Conservation (phyloP, 2,797 vertebrate species). For the Fratercula arctica region DNA sequence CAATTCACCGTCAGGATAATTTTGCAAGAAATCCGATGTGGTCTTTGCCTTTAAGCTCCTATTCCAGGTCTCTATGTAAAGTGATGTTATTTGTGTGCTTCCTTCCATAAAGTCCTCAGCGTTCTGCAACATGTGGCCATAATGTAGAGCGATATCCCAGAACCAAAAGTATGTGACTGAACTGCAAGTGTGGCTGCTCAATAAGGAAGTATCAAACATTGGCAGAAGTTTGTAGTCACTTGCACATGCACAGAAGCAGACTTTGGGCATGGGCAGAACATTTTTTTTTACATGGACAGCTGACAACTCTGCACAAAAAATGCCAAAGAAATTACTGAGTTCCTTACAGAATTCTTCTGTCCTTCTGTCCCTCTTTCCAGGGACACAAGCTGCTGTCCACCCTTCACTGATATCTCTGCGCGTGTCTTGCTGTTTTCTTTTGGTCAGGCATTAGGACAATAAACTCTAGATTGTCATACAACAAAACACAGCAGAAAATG, state of each 20-base stretch:
- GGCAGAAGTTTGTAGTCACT: not conserved
- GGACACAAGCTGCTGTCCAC: not conserved
- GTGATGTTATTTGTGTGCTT: not conserved
- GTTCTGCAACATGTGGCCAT: not conserved
- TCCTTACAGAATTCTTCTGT: not conserved
- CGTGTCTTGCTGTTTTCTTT: not conserved
- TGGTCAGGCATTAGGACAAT: not conserved
- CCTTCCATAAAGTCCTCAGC: not conserved
- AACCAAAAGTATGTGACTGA: not conserved
- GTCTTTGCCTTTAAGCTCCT: not conserved
- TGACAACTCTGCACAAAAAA: not conserved
- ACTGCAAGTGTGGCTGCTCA: not conserved
- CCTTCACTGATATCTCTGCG: not conserved
- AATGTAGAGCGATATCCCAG: accelerated
- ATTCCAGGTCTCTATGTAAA: not conserved
- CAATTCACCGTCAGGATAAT: not conserved
- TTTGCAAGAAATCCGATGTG: not conserved
- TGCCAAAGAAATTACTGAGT: accelerated
- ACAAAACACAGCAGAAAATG: not conserved
- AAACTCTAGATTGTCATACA: not conserved
- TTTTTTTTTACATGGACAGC: not conserved
- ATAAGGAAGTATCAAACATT: not conserved
- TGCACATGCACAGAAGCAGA: not conserved
- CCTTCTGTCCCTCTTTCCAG: not conserved
- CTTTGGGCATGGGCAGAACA: not conserved